Percentiles rank a stretch among this genome's conserved stretches.
Evolutionary conservation across 1,140 invertebrate species (phyloP).

Genomic region (Sitophilus oryzae): DNA sequence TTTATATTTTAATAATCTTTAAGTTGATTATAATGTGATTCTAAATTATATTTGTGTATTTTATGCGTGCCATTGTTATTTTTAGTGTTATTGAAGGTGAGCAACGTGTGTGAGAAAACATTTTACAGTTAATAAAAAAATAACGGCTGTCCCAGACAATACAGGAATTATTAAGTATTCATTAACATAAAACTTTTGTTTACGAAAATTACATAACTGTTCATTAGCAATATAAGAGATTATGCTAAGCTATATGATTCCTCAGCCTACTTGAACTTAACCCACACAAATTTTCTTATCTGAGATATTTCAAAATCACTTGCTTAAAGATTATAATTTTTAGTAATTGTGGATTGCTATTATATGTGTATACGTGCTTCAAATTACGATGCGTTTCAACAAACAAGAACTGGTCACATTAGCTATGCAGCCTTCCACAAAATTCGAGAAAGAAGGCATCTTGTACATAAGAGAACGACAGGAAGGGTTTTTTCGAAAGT

Average conservation of each 20-base stretch:
- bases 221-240: background rate
- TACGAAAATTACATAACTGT: slow-evolving; percentile 6
- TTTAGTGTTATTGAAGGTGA: no score
- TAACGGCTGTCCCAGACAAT: no score
- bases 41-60: background rate
- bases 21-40: slow-evolving; percentile 5
- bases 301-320: no score
- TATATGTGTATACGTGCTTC: background rate
- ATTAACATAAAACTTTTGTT: background rate
- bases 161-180: background rate
- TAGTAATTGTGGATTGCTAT: background rate
- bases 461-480: slow-evolving; percentile 80
- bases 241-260: background rate
- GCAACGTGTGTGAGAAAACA: background rate
- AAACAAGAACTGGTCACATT: slow-evolving; percentile 78
- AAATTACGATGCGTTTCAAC: slow-evolving; percentile 77
- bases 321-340: no score
- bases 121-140: background rate
- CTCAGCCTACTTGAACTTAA: background rate
- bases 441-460: slow-evolving; percentile 89
- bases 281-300: no score
- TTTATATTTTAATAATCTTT: slow-evolving; percentile 2
- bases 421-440: slow-evolving; percentile 77
- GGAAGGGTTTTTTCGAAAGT: slow-evolving; percentile 84
- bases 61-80: background rate